Conservation (phyloP, 2,113 vertebrate species). For the Paralichthys olivaceus region DNA sequence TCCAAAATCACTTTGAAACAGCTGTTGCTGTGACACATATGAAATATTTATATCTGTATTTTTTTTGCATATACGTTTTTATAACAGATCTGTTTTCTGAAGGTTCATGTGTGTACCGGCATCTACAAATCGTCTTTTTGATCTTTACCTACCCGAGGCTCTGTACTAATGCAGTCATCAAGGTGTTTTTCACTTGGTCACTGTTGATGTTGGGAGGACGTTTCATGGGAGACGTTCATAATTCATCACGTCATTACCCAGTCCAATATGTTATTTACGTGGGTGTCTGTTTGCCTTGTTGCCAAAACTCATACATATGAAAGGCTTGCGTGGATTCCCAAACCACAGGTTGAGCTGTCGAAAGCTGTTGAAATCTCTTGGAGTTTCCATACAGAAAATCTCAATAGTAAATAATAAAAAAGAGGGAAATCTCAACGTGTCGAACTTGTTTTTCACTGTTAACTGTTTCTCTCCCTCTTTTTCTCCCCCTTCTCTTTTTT, state of each 20-base stretch:
- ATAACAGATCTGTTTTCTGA: slow-evolving; percentile 26
- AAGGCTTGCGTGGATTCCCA: slow-evolving; percentile 74
- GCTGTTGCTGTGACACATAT: neutral
- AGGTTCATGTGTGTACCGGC: slow-evolving; percentile 10
- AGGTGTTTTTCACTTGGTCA: slow-evolving; percentile 75
- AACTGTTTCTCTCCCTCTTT: slow-evolving; percentile 77
- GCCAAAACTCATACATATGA: slow-evolving; percentile 81
- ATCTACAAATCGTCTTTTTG: slow-evolving; percentile 40
- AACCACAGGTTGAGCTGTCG: slow-evolving; percentile 75
- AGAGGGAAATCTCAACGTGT: slow-evolving; percentile 72
- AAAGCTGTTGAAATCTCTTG: slow-evolving; percentile 75
- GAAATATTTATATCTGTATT: neutral
- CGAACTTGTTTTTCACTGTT: slow-evolving; percentile 75
- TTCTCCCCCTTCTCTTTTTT: slow-evolving; percentile 77
- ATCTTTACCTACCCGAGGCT: slow-evolving; percentile 17
- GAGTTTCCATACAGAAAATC: slow-evolving; percentile 73
- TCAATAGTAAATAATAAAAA: slow-evolving; percentile 77
- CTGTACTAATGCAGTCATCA: slow-evolving; percentile 64
- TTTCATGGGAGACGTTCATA: slow-evolving; percentile 75
- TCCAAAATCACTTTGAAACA: slow-evolving; percentile 51
- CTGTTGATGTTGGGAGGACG: slow-evolving; percentile 66
- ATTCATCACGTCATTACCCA: slow-evolving; percentile 81
- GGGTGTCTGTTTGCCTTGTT: slow-evolving; percentile 77
- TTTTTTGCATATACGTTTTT: slow-evolving; percentile 21
- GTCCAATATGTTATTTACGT: slow-evolving; percentile 83